Conservation (phyloP, 2,888 invertebrate species). For the Caenorhabditis auriculariae region DNA sequence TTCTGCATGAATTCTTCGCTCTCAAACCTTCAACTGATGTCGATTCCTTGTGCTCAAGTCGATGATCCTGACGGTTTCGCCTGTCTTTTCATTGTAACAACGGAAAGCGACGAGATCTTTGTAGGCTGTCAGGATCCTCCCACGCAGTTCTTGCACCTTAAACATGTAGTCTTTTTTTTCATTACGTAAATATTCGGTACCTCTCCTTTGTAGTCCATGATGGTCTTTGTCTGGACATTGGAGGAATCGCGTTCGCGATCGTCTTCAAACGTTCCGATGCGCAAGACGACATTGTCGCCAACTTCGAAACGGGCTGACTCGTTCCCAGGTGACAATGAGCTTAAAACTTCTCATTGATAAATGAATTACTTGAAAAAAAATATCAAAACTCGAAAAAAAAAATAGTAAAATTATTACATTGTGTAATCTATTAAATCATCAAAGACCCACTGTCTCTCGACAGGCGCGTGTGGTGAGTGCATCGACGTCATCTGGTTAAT, state of each 20-base stretch:
- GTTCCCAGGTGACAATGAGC: conserved; percentile 38
- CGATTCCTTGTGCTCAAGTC: conserved; percentile 38
- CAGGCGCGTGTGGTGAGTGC: conserved; percentile 24
- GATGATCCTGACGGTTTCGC: conserved; percentile 40
- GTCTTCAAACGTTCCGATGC: conserved; percentile 18
- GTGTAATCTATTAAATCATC: not conserved
- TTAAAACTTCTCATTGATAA: conserved; percentile 20
- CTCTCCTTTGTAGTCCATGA: conserved; percentile 56
- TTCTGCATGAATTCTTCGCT: not conserved
- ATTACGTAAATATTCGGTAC: too few relatives aligned
- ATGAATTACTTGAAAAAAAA: not conserved
- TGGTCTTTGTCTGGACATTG: conserved; percentile 42
- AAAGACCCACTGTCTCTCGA: conserved; percentile 28
- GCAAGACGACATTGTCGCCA: conserved; percentile 50
- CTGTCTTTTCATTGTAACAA: conserved; percentile 36
- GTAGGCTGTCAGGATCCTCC: conserved; percentile 39
- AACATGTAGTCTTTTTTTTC: not conserved
- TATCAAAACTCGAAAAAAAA: not conserved
- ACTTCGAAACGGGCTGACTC: conserved; percentile 41
- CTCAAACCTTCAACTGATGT: conserved; percentile 46
- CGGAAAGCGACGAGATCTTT: conserved; percentile 50
- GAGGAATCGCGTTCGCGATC: conserved; percentile 52
- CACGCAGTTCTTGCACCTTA: conserved; percentile 17
- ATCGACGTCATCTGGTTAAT: not conserved
- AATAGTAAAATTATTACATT: not conserved